Evolutionary conservation across 2,888 invertebrate genomes (phyloP).

Genomic region (Auanema freiburgensis): DNA sequence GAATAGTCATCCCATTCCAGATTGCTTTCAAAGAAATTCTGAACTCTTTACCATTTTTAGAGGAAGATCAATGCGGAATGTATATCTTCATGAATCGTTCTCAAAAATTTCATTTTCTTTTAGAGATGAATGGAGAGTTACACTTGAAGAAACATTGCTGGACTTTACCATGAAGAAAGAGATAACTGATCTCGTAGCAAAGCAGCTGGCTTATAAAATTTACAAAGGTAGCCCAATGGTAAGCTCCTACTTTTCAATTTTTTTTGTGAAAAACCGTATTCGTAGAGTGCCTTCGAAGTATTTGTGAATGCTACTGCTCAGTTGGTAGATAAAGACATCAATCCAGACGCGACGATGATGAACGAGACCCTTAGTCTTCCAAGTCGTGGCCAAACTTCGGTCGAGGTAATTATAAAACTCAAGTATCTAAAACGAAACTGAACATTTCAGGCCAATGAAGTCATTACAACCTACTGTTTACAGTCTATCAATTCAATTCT

Average conservation of each 20-base stretch:
- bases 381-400: background rate
- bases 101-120: background rate
- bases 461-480: background rate
- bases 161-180: slow-evolving; percentile 1
- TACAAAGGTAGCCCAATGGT: background rate
- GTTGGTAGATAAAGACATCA: background rate
- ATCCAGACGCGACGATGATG: slow-evolving; percentile 1
- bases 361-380: background rate
- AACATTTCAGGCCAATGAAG: background rate
- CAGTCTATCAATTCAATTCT: background rate
- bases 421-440: too few species aligned
- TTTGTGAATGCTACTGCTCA: background rate
- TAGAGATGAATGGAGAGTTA: background rate
- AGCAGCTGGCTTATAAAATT: background rate
- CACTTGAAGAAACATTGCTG: background rate
- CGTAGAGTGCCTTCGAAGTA: background rate
- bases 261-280: too few species aligned
- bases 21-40: too few species aligned
- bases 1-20: too few species aligned
- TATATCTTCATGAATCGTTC: too few species aligned
- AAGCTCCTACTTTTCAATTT: too few species aligned
- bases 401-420: too few species aligned
- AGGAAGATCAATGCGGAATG: too few species aligned
- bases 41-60: too few species aligned
- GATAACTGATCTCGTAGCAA: background rate